Evolutionary conservation across 92 coral and sea anemone species (phyloP).

Genomic region (Desmophyllum pertusum): DNA sequence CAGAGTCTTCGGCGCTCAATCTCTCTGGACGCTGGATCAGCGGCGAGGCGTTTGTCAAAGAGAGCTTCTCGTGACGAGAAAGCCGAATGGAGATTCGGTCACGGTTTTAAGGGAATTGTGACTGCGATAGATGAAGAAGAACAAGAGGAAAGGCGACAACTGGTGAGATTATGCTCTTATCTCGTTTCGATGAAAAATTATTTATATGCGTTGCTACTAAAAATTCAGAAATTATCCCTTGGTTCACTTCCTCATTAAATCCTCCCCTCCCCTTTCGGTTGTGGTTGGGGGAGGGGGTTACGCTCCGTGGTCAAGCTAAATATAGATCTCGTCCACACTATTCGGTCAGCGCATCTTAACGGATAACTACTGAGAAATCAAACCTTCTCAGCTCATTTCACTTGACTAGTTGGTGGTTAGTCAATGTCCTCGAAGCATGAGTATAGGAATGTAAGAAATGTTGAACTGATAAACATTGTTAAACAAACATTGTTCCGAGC

Average conservation of each 20-base stretch:
- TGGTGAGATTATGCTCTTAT: slow-evolving; percentile 1
- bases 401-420: too few species aligned
- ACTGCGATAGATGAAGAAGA: slow-evolving; percentile 20
- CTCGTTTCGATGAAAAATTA: not conserved
- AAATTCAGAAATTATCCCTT: not conserved
- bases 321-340: not conserved
- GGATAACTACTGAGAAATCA: too few species aligned
- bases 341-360: too few species aligned
- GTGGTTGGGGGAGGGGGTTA: not conserved
- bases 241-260: not conserved
- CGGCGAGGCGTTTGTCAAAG: not conserved
- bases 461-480: too few species aligned
- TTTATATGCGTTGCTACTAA: not conserved
- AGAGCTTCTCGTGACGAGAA: slow-evolving; percentile 14
- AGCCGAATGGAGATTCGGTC: not conserved
- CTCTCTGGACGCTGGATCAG: not conserved
- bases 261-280: not conserved
- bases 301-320: not conserved
- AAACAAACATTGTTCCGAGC: too few species aligned
- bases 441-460: too few species aligned
- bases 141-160: slow-evolving; percentile 2
- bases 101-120: slow-evolving; percentile 4
- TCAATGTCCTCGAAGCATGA: too few species aligned
- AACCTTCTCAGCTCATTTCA: too few species aligned
- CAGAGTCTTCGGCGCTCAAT: slow-evolving; percentile 23